These are phyloP conservation scores for Nomada fucata DNA, from an alignment of 2,888 invertebrate genomes.

Conservation along the genomic window DNA sequence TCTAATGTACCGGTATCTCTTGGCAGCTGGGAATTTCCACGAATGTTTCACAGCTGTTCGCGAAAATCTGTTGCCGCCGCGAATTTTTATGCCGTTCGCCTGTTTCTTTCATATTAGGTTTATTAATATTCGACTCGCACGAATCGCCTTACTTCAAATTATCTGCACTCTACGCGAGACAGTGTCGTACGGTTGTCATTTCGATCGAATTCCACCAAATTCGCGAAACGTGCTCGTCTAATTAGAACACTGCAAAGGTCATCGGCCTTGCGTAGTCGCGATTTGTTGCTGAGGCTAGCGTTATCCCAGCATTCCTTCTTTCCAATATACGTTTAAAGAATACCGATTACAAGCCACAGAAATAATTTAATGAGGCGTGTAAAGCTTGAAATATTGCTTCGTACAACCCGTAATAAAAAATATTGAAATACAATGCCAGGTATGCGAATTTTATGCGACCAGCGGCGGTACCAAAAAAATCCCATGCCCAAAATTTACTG, in stretches of 20 bases:
- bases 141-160: neutral
- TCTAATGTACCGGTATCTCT: constrained; percentile 40
- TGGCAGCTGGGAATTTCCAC: constrained; percentile 52
- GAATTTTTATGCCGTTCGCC: no score
- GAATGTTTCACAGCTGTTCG: constrained; percentile 13
- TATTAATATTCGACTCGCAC: neutral
- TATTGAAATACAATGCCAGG: no score
- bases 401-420: no score
- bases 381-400: no score
- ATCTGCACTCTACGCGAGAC: no score
- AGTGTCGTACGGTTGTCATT: neutral
- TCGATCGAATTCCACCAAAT: no score
- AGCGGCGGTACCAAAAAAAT: neutral
- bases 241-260: neutral
- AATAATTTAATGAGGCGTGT: no score
- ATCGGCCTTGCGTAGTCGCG: neutral
- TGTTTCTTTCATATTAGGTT: neutral
- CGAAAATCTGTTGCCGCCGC: constrained; percentile 7
- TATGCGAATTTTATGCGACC: no score
- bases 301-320: neutral
- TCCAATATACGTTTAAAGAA: neutral
- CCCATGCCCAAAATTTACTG: constrained; percentile 15
- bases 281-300: neutral
- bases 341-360: neutral
- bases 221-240: neutral